Conservation (phyloP, 2,888 invertebrate genomes). For the Xanthia togata region DNA sequence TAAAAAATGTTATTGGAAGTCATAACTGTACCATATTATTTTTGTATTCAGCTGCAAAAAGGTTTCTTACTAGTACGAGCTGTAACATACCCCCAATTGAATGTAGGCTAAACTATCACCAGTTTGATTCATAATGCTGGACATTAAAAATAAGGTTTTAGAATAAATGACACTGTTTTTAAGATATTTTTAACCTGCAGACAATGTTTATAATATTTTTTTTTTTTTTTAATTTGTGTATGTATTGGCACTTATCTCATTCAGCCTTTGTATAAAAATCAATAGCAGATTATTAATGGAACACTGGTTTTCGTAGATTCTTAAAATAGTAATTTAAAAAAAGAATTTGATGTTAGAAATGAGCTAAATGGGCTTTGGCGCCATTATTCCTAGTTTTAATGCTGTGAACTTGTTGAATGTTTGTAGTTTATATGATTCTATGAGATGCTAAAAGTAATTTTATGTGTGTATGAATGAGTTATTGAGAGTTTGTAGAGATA, state of each 20-base stretch:
- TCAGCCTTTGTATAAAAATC: conserved; percentile 56
- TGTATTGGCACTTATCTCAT: conserved; percentile 61
- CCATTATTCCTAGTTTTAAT: conserved; percentile 57
- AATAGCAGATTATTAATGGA: conserved; percentile 21
- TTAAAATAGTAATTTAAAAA: conserved; percentile 24
- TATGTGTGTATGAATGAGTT: conserved; percentile 44
- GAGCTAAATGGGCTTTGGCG: conserved; percentile 61
- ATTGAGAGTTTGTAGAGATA: conserved; percentile 55
- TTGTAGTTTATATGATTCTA: conserved; percentile 58
- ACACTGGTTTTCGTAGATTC: conserved; percentile 44
- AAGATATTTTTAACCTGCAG: conserved; percentile 65
- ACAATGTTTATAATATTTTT: conserved; percentile 64
- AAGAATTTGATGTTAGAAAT: conserved; percentile 53
- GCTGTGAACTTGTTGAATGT: conserved; percentile 64
- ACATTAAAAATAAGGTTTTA: conserved; percentile 63
- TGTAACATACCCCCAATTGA: conserved; percentile 43
- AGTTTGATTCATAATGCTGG: conserved; percentile 66
- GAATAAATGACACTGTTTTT: conserved; percentile 60
- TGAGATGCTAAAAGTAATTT: conserved; percentile 56
- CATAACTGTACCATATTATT: not conserved
- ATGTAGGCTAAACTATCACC: conserved; percentile 64
- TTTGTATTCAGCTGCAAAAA: not conserved
- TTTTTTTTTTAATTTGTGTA: conserved; percentile 64
- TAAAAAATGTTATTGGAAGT: not conserved
- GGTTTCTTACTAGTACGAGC: conserved; percentile 50